Evolutionary conservation across 2,888 invertebrate genomes (phyloP).

Genomic region (Hirtodrosophila alboralis): DNA sequence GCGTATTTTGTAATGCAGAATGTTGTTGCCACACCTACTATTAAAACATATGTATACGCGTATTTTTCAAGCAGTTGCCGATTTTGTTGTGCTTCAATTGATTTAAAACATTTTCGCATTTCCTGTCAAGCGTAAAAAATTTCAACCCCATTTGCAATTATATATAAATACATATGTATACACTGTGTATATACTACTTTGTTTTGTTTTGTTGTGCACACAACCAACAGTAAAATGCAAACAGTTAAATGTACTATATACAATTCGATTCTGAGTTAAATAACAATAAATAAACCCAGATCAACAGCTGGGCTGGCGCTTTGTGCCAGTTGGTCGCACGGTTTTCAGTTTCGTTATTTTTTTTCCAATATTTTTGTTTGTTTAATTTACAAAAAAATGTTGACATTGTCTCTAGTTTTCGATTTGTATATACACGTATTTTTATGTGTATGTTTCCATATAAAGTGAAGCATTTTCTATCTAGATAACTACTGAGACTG

Average conservation of each 20-base stretch:
- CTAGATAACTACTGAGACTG: constrained; percentile 5
- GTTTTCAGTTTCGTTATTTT: constrained; percentile 20
- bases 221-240: constrained; percentile 22
- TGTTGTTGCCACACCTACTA: constrained; percentile 39
- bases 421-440: constrained; percentile 16
- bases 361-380: constrained; percentile 38
- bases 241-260: constrained; percentile 37
- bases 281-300: constrained; percentile 12
- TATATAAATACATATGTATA: too few species aligned
- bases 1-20: background rate
- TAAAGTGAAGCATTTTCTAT: constrained; percentile 28
- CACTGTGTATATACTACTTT: too few species aligned
- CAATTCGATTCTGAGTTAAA: constrained; percentile 22
- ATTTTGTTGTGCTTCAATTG: constrained; percentile 49
- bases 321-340: constrained; percentile 42
- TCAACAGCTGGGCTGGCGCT: constrained; percentile 33
- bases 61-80: constrained; percentile 8
- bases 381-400: constrained; percentile 38
- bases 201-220: constrained; percentile 8
- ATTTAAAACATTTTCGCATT: constrained; percentile 63
- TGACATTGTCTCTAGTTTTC: constrained; percentile 38
- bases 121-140: constrained; percentile 37
- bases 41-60: constrained; percentile 12
- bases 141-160: background rate
- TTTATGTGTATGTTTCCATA: constrained; percentile 28